phyloP scores from a whole-genome alignment of 2,797 vertebrate genomes.

The Podargus strigoides region DNA sequence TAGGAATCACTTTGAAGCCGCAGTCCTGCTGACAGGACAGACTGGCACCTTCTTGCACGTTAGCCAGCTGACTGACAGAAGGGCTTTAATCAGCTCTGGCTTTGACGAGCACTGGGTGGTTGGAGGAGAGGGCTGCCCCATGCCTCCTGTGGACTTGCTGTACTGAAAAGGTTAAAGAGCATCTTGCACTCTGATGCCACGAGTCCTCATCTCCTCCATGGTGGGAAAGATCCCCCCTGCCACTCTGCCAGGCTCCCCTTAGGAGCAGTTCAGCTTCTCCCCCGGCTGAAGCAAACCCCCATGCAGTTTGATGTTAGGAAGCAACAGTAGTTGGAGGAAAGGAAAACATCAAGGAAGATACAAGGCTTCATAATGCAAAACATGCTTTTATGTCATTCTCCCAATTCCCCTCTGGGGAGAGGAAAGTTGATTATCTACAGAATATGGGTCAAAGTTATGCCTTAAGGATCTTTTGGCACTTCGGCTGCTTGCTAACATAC shows the following conservation, averaged over 20 bases:
- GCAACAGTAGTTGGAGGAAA: not conserved
- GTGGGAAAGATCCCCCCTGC: not conserved
- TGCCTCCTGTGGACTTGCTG: not conserved
- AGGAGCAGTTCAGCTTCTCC: not conserved
- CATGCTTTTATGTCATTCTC: constrained; percentile 44
- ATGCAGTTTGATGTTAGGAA: constrained; percentile 19
- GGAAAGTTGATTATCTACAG: constrained; percentile 56
- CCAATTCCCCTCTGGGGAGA: constrained; percentile 7
- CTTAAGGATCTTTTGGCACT: constrained; percentile 34
- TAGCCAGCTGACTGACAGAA: not conserved
- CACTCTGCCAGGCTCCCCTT: not conserved
- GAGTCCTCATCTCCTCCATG: not conserved
- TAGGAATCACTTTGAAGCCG: constrained; percentile 5
- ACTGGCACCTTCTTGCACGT: not conserved
- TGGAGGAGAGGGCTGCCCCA: not conserved
- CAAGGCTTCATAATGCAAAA: constrained; percentile 60
- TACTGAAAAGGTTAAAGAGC: not conserved
- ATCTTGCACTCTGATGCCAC: not conserved
- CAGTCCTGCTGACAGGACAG: not conserved
- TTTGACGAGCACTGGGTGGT: not conserved
- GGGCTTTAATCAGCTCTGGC: constrained; percentile 5
- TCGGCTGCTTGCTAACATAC: constrained; percentile 20
- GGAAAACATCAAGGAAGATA: constrained; percentile 53
- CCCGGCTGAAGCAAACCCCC: not conserved
- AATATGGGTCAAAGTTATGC: constrained; percentile 63